These are phyloP conservation scores for Drosophila kepulauana DNA, from an alignment of 1,140 invertebrate genomes.

Conservation along the genomic window DNA sequence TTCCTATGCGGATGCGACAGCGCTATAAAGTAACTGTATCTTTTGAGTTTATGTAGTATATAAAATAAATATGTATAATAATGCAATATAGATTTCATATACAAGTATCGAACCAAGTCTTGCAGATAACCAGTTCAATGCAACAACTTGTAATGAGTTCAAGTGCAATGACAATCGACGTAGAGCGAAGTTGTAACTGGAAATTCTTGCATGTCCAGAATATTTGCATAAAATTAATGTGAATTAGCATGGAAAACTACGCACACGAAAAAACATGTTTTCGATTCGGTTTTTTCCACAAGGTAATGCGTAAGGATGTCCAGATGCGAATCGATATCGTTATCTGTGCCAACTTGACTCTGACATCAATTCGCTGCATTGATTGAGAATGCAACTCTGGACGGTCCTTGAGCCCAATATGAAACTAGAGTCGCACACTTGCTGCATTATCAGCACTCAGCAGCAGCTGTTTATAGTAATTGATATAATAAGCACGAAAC, in stretches of 20 bases:
- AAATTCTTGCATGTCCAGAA: constrained; percentile 53
- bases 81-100: background rate
- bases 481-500: constrained; percentile 1
- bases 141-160: constrained; percentile 43
- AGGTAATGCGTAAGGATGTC: constrained; percentile 44
- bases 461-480: background rate
- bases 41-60: background rate
- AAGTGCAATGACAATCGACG: constrained; percentile 63
- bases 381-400: constrained; percentile 38
- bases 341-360: constrained; percentile 66
- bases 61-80: background rate
- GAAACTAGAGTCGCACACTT: constrained; percentile 24
- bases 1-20: constrained; percentile 47
- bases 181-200: constrained; percentile 6
- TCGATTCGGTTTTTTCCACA: constrained; percentile 41
- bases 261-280: constrained; percentile 56
- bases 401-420: constrained; percentile 59
- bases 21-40: background rate
- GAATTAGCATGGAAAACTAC: constrained; percentile 64
- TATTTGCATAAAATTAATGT: constrained; percentile 36
- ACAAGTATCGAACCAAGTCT: background rate
- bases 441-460: constrained; percentile 46
- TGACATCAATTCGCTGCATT: constrained; percentile 64
- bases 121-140: background rate
- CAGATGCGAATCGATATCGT: constrained; percentile 38